A percentile compares a stretch with the other conserved stretches of the same genome.
These are phyloP conservation scores for Pempheris klunzingeri DNA, from an alignment of 2,797 vertebrate species.

Conservation along the genomic window DNA sequence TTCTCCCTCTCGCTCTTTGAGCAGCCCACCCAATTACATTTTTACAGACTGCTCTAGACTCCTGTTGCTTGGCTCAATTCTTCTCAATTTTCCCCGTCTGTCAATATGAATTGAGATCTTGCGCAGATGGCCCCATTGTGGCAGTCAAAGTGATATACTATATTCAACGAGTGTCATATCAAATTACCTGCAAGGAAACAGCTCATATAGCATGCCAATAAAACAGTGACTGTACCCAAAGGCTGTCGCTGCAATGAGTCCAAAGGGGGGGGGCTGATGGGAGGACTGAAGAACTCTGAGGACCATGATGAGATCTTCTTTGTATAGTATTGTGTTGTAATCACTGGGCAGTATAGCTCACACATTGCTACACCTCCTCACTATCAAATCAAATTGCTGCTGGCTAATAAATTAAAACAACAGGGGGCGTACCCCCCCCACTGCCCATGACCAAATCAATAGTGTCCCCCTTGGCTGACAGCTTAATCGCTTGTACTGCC, in stretches of 20 bases:
- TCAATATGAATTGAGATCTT: constrained; percentile 73
- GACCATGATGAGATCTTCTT: constrained; percentile 48
- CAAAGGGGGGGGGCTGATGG: constrained; percentile 49
- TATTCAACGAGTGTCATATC: constrained; percentile 71
- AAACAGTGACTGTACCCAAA: constrained; percentile 53
- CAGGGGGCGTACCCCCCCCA: constrained; percentile 41
- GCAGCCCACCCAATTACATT: constrained; percentile 68
- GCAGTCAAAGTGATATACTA: constrained; percentile 74
- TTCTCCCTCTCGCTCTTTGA: constrained; percentile 52
- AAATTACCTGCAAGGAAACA: constrained; percentile 72
- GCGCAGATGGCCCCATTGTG: constrained; percentile 61
- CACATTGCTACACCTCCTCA: constrained; percentile 50
- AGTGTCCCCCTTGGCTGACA: constrained; percentile 77
- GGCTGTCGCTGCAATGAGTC: constrained; percentile 56
- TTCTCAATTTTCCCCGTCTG: constrained; percentile 67
- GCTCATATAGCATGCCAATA: constrained; percentile 65
- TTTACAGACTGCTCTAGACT: constrained; percentile 62
- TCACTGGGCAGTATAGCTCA: constrained; percentile 40
- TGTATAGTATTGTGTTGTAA: constrained; percentile 29
- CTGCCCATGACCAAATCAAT: constrained; percentile 74
- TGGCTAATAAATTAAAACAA: constrained; percentile 79
- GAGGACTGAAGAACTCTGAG: constrained; percentile 47
- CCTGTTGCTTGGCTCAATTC: constrained; percentile 55
- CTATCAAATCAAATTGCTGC: constrained; percentile 67
- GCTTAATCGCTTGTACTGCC: constrained; percentile 79